Conservation (phyloP, 2,113 vertebrate species). For the Aptenodytes patagonicus region DNA sequence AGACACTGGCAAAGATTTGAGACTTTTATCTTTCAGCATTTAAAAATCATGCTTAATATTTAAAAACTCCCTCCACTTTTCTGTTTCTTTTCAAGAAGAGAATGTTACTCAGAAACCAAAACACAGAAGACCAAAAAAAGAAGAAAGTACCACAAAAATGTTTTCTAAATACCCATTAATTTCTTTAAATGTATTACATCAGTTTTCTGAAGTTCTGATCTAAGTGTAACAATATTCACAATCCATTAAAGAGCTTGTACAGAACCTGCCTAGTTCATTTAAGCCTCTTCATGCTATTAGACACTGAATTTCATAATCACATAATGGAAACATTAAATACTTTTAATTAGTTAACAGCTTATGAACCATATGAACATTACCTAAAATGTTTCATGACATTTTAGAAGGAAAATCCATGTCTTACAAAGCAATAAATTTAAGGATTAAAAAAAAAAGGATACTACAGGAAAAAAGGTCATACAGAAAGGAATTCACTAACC, state of each 20-base stretch:
- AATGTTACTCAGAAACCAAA: background rate
- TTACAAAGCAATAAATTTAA: background rate
- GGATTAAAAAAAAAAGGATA: background rate
- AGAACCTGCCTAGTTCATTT: background rate
- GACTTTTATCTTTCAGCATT: background rate
- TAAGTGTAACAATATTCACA: background rate
- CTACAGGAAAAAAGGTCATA: background rate
- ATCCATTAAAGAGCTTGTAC: background rate
- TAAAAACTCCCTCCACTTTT: background rate
- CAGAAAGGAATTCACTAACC: constrained; percentile 74
- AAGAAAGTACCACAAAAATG: background rate
- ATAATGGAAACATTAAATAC: background rate
- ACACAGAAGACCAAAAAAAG: background rate
- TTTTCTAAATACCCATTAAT: background rate
- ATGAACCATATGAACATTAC: background rate
- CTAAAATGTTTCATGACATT: background rate
- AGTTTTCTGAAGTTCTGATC: background rate
- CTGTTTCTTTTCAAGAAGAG: background rate
- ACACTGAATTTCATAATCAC: background rate
- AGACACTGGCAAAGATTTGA: background rate
- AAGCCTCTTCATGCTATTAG: background rate
- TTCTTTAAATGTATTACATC: background rate
- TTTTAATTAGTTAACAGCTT: background rate
- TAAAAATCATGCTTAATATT: background rate
- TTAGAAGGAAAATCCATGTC: background rate